Base-by-base conservation (phyloP, 2,888 invertebrate genomes). In the Drosophila silvestris region DNA sequence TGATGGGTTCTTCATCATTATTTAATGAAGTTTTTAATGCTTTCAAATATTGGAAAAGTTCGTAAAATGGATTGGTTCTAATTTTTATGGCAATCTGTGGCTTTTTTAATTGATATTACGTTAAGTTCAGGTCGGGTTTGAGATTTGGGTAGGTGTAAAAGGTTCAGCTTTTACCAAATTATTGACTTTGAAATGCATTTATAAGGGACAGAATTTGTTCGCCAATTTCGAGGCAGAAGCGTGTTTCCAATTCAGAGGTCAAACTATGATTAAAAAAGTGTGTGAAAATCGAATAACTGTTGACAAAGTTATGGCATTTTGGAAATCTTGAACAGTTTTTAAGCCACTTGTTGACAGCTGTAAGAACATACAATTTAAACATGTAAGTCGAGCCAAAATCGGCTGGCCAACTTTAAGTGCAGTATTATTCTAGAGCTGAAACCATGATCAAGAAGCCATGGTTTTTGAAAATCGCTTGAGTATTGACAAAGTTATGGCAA, bases 11-110 rank as follows among this genome's bases (percentile, higher is more conserved):
- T 5, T 4, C 12, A 74, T 41, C 30, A 63, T 59, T 77, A 69
- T 56, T 80, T 77, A 66, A 69, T 74, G 65, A 66, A 37, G 35
- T 53, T 68, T 69, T 60, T 75, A 47, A 57, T 58, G 81, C 69
- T 68, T 81, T 59, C 2, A 32, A 35, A 35, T 58, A 56, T 61
- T 51, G n/a, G 19, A 35, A 56, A 71, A 50, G 53, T 66, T 60
- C 26, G 19, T 26, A 10, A 32, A 39, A 54, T 44, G 32, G 35
- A 9, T 16, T 7, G 16, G 47, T 0, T 16, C 26, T 9, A 16
- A 0, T 35, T 35, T 7, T 26, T 12, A 12, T 16, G 14, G 7
- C 32, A 52, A 59, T 58, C 33, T 16, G 16, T 59, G 32, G 19
- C 16, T 58, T 56, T 52, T 63, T 58, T 30, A 61, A 60, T 41